phyloP scores from a whole-genome alignment of 2,113 vertebrate species.

The Oncorhynchus nerka region DNA sequence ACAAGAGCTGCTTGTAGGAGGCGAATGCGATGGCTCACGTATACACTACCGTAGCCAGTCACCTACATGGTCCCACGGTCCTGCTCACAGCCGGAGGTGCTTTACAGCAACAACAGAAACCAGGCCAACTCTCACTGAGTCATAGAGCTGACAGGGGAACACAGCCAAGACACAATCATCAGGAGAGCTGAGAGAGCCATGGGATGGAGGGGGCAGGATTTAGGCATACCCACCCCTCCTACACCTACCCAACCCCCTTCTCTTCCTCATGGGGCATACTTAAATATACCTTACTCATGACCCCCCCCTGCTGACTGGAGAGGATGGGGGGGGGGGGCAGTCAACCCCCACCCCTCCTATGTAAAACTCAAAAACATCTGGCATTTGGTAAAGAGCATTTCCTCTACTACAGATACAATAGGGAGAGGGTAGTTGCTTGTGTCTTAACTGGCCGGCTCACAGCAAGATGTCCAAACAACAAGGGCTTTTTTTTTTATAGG shows the following conservation, averaged over 20 bases:
- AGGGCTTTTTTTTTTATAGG: background rate
- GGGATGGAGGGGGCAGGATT: background rate
- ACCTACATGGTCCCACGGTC: conserved; percentile 32
- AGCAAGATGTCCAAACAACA: background rate
- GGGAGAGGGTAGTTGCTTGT: background rate
- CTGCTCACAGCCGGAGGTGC: conserved; percentile 13
- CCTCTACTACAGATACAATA: background rate
- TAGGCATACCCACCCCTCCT: conserved; percentile 27
- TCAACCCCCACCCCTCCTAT: conserved; percentile 15
- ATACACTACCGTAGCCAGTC: too few relatives aligned
- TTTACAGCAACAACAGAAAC: background rate
- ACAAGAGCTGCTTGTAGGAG: too few relatives aligned
- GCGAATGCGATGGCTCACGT: too few relatives aligned
- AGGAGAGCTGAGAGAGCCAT: background rate
- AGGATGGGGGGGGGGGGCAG: conserved; percentile 10
- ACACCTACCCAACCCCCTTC: background rate
- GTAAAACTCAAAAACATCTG: conserved; percentile 45
- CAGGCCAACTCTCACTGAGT: background rate
- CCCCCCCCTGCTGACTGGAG: conserved; percentile 29
- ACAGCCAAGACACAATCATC: background rate
- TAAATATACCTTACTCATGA: conserved; percentile 22
- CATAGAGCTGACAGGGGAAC: background rate
- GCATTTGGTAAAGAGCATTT: conserved; percentile 23
- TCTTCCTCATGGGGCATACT: conserved; percentile 26
- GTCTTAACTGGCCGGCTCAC: background rate